Conservation (phyloP, 2,888 invertebrate species). For the Melanchra persicariae region DNA sequence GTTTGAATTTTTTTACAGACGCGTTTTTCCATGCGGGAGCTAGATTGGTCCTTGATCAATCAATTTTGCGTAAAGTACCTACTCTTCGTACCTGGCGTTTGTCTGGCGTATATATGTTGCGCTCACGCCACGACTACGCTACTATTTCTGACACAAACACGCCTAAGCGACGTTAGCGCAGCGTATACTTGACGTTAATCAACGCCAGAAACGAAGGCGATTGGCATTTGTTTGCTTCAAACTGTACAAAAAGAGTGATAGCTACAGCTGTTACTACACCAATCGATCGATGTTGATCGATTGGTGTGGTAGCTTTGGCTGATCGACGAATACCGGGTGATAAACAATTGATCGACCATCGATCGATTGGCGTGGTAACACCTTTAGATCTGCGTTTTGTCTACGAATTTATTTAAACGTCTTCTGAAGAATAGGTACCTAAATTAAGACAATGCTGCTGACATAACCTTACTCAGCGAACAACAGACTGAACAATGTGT, state of each 20-base stretch:
- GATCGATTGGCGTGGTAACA: no score
- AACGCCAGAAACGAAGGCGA: background rate
- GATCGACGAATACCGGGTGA: no score
- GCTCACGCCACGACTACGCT: background rate
- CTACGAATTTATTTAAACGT: background rate
- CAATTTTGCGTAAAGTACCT: background rate
- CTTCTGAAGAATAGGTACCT: conserved; percentile 7
- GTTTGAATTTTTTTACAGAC: conserved; percentile 6
- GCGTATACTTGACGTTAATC: background rate
- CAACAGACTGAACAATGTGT: conserved; percentile 5
- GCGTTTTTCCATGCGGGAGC: background rate
- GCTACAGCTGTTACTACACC: no score
- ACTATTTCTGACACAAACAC: background rate
- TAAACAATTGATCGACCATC: no score
- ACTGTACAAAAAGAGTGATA: background rate
- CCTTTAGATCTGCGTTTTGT: background rate
- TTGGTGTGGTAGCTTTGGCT: no score
- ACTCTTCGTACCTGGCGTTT: background rate
- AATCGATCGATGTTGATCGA: no score
- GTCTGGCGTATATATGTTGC: background rate
- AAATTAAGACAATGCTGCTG: conserved; percentile 15
- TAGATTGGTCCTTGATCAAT: background rate
- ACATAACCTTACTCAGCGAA: conserved; percentile 2
- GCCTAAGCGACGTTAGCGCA: no score
- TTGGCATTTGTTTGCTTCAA: conserved; percentile 8